A percentile compares a stretch with the other conserved stretches of the same genome.
phyloP scores from a whole-genome alignment of 1,140 invertebrate species.

The Drosophila albomicans region DNA sequence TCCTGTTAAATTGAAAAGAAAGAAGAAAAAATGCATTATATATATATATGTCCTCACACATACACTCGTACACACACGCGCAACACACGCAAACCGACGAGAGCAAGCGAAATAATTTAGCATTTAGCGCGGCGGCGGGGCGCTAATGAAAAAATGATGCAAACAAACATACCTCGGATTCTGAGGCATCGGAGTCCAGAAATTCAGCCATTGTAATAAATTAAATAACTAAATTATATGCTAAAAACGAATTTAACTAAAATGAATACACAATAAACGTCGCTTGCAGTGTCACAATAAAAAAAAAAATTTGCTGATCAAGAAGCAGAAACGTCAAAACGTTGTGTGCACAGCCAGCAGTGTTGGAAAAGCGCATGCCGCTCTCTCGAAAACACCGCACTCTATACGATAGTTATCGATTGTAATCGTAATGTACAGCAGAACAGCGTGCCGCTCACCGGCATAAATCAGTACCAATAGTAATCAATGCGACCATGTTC shows the following conservation, averaged over 20 bases:
- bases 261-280: slow-evolving; percentile 66
- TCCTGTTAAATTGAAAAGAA: slow-evolving; percentile 77
- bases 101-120: slow-evolving; percentile 30
- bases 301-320: slow-evolving; percentile 58
- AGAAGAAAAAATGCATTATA: slow-evolving; percentile 40
- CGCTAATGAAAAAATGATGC: neutral
- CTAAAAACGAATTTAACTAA: slow-evolving; percentile 76
- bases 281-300: slow-evolving; percentile 74
- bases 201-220: slow-evolving; percentile 90
- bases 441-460: slow-evolving; percentile 25
- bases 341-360: neutral
- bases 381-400: too few relatives aligned
- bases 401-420: too few relatives aligned
- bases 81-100: slow-evolving; percentile 29
- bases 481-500: too few relatives aligned
- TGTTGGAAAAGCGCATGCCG: slow-evolving; percentile 13
- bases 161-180: slow-evolving; percentile 88
- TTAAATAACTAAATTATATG: slow-evolving; percentile 78
- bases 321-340: slow-evolving; percentile 44
- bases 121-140: neutral
- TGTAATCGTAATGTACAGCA: neutral
- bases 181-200: slow-evolving; percentile 93
- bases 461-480: neutral
- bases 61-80: slow-evolving; percentile 28
- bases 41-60: slow-evolving; percentile 12